Evolutionary conservation across 1,140 invertebrate species (phyloP).

Genomic region (Drosophila ercepeae): DNA sequence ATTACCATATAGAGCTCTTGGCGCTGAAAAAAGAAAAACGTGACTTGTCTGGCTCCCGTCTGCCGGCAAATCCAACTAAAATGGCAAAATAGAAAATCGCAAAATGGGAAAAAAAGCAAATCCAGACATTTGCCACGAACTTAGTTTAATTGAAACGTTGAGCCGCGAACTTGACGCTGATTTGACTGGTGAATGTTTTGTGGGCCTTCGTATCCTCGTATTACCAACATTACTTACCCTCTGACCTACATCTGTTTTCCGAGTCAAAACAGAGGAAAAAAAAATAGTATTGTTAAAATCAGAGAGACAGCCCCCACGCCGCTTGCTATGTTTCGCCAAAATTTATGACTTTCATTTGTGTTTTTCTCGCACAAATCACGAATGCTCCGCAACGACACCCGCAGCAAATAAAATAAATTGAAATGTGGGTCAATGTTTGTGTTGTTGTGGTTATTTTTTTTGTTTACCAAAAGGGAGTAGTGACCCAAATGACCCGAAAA

Average conservation of each 20-base stretch:
- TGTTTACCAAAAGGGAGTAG: slow-evolving; percentile 24
- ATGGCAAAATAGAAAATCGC: slow-evolving; percentile 8
- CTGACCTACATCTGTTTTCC: slow-evolving; percentile 33
- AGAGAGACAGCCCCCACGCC: slow-evolving; percentile 15
- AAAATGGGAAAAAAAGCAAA: too few relatives aligned
- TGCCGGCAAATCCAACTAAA: slow-evolving; percentile 35
- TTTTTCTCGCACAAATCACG: slow-evolving; percentile 52
- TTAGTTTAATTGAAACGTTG: slow-evolving; percentile 58
- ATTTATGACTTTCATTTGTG: slow-evolving; percentile 74
- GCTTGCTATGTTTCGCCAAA: slow-evolving; percentile 9
- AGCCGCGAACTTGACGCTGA: slow-evolving; percentile 53
- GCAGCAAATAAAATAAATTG: slow-evolving; percentile 50
- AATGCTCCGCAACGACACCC: slow-evolving; percentile 44
- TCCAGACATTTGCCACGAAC: slow-evolving; percentile 28
- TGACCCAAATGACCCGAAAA: slow-evolving; percentile 39
- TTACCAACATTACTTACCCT: slow-evolving; percentile 36
- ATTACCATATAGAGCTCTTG: slow-evolving; percentile 46
- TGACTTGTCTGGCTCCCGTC: slow-evolving; percentile 59
- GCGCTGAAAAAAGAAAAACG: slow-evolving; percentile 50
- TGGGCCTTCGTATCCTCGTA: slow-evolving; percentile 21
- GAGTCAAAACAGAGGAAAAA: slow-evolving; percentile 1
- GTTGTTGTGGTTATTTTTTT: slow-evolving; percentile 43
- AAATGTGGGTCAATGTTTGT: slow-evolving; percentile 68
- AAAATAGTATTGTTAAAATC: slow-evolving; percentile 1
- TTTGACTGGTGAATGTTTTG: slow-evolving; percentile 52